Evolutionary conservation across 1,140 invertebrate species (phyloP).

Genomic region (Protaetia brevitarsis): DNA sequence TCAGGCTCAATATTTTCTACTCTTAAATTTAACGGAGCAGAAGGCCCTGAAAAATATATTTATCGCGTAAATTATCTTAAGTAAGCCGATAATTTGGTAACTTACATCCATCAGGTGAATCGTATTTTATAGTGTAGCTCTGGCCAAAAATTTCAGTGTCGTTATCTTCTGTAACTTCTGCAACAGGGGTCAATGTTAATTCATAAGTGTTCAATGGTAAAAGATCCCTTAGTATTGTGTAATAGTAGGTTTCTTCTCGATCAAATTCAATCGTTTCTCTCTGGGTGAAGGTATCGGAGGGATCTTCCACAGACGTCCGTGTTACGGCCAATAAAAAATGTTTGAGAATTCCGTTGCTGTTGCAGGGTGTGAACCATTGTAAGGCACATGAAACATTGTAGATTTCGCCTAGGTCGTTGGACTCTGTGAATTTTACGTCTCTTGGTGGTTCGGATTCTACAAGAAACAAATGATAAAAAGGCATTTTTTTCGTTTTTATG

Average conservation of each 20-base stretch:
- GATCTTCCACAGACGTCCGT: background rate
- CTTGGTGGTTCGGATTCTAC: background rate
- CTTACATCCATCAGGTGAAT: conserved; percentile 9
- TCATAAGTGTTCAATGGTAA: background rate
- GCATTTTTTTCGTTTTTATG: too few species aligned
- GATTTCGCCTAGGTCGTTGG: background rate
- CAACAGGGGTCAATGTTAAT: background rate
- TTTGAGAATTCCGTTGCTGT: background rate
- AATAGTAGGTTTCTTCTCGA: background rate
- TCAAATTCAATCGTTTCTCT: background rate
- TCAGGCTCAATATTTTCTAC: background rate
- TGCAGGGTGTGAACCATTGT: background rate
- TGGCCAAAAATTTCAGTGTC: background rate
- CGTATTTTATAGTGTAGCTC: background rate
- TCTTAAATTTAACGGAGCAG: background rate
- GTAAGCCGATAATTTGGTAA: background rate
- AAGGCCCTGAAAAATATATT: background rate
- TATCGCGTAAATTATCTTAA: background rate
- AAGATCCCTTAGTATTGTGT: background rate
- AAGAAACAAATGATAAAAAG: background rate
- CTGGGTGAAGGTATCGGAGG: background rate
- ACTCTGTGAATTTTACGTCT: background rate
- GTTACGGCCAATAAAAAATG: background rate
- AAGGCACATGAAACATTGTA: background rate
- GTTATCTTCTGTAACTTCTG: background rate